Base-by-base conservation (phyloP, 2,888 invertebrate species). In the Proisotoma minuta region DNA sequence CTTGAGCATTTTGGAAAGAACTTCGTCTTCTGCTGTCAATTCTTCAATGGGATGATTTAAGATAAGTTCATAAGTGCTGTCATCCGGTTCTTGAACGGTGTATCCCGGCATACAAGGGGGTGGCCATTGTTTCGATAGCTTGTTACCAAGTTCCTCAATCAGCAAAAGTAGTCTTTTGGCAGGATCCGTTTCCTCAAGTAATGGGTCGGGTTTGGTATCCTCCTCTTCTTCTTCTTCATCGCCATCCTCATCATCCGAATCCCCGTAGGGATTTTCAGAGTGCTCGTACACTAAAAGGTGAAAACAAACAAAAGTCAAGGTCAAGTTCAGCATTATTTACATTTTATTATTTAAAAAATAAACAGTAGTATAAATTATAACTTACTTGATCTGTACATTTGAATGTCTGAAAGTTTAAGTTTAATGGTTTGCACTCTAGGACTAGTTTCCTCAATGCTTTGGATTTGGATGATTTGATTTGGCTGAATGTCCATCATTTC, bases 111-210 rank as follows among this genome's bases (percentile, higher is more conserved):
- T 23, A 29, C 18, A 34, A 10, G 40, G 43, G 2, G 56, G 47
- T 2, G 56, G 56, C 23, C 27, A 49, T 49, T 58, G 40, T 0
- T 15, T 2, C 18, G 62, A 58, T 4, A 66, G 23, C n/a, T 61
- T 63, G 3, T 69, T 63, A 49, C 63, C 54, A 5, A 73, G 28
- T 34, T 71, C 73, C 2, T 8, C 24, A 23, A 72, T 54, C 23
- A 73, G 59, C 23, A 73, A 43, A 1, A 56, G 24, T 4, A 65
- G 29, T 52, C 72, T 53, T 53, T 65, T 68, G 2, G 62, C 59
- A 2, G 66, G 58, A 56, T 72, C 67, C 8, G 28, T 15, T 57
- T 73, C 73, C 4, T 56, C 29, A 1, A 73, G 62, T 8, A 73
- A 40, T 20, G 73, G 71, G 57, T 73, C 73, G n/a, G 43, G 20